Conservation (phyloP, 2,113 vertebrate species). For the Aleadryas rufinucha region DNA sequence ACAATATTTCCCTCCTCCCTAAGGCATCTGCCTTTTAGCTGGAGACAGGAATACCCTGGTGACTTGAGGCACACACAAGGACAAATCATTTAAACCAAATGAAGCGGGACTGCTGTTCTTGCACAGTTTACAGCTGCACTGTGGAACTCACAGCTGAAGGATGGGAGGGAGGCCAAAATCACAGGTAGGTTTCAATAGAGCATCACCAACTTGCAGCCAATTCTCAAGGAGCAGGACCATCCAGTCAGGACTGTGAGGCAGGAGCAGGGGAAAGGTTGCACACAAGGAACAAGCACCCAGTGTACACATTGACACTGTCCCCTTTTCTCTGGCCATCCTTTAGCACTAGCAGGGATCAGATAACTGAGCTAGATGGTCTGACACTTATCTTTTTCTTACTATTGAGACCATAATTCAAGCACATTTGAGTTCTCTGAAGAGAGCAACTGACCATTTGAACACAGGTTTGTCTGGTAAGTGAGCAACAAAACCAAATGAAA, state of each 20-base stretch:
- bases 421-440: neutral
- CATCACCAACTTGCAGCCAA: neutral
- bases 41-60: neutral
- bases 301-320: too few relatives aligned
- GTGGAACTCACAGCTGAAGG: neutral
- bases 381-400: neutral
- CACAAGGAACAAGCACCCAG: accelerated
- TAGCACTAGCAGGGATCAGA: neutral
- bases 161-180: neutral
- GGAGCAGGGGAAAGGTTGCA: neutral
- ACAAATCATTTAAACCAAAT: neutral
- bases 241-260: neutral
- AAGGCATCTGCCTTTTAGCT: neutral
- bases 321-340: neutral
- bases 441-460: neutral
- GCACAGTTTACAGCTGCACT: neutral
- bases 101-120: neutral
- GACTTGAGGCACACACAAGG: neutral
- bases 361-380: neutral
- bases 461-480: neutral
- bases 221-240: neutral
- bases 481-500: neutral
- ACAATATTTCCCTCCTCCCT: neutral
- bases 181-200: neutral
- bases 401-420: neutral